Evolutionary conservation across 2,888 invertebrate species (phyloP).

Genomic region (Cenopis cana): DNA sequence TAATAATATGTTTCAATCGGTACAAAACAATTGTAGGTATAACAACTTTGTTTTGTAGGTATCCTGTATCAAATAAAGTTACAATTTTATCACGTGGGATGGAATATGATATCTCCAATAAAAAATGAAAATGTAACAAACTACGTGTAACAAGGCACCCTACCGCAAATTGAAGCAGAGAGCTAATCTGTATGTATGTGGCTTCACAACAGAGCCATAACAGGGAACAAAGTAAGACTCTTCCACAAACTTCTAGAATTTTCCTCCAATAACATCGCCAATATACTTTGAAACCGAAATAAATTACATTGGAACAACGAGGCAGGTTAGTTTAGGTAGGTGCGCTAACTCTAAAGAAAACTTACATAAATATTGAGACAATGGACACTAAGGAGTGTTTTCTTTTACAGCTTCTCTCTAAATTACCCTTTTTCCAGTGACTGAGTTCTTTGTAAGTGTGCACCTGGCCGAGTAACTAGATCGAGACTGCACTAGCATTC

Average conservation of each 20-base stretch:
- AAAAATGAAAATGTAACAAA: background rate
- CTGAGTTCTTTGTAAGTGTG: constrained; percentile 1
- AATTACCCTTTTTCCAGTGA: constrained; percentile 21
- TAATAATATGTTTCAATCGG: too few species aligned
- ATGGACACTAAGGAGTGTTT: background rate
- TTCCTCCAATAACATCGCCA: constrained; percentile 2
- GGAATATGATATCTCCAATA: too few species aligned
- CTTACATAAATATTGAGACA: background rate
- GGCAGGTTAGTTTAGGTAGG: background rate
- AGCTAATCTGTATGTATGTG: background rate
- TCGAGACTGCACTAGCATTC: constrained; percentile 14
- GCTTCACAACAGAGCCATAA: background rate
- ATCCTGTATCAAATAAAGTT: too few species aligned
- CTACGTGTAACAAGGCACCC: background rate
- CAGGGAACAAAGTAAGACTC: background rate
- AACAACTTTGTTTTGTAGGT: too few species aligned
- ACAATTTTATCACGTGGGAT: too few species aligned
- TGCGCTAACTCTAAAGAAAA: background rate
- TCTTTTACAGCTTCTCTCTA: constrained; percentile 7
- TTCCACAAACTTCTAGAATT: background rate
- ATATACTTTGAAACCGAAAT: constrained; percentile 2
- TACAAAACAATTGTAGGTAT: too few species aligned
- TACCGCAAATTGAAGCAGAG: background rate
- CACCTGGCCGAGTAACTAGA: constrained; percentile 4
- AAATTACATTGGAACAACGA: background rate